Evolutionary conservation across 1,140 invertebrate genomes (phyloP).

Genomic region (Laodelphax striatellus): DNA sequence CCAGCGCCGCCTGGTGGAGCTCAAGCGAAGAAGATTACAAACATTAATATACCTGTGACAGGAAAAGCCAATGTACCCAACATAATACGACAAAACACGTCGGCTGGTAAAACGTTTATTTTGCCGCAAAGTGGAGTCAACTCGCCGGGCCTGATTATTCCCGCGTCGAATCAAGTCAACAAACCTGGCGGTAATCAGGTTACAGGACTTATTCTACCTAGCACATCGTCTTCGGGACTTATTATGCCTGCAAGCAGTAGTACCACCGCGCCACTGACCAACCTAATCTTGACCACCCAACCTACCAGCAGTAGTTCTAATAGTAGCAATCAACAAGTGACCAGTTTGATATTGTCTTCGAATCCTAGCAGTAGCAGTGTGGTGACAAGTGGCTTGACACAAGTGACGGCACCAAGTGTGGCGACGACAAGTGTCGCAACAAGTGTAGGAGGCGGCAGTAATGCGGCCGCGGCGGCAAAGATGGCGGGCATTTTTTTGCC

Average conservation of each 20-base stretch:
- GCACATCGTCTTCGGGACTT: not conserved
- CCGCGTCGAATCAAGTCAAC: not conserved
- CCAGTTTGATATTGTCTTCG: not conserved
- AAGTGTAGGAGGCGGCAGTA: too few species aligned
- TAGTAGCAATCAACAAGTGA: not conserved
- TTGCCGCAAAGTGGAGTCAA: not conserved
- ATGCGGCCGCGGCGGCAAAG: not conserved
- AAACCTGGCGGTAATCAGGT: not conserved
- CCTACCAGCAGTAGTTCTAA: not conserved
- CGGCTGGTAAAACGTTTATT: not conserved
- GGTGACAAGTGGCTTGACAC: too few species aligned
- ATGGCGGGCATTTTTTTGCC: not conserved
- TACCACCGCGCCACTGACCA: not conserved
- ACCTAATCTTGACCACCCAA: constrained; percentile 5
- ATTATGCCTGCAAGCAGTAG: constrained; percentile 1
- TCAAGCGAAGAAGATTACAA: not conserved
- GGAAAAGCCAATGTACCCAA: not conserved
- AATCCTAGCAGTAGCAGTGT: too few species aligned
- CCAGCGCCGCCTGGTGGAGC: not conserved
- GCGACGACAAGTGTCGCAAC: too few species aligned
- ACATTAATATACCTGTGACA: not conserved
- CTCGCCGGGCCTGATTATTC: not conserved
- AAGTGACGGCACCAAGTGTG: too few species aligned
- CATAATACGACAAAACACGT: constrained; percentile 5
- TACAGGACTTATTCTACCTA: constrained; percentile 2